phyloP scores from a whole-genome alignment of 2,113 vertebrate genomes.

The Salvator merianae region DNA sequence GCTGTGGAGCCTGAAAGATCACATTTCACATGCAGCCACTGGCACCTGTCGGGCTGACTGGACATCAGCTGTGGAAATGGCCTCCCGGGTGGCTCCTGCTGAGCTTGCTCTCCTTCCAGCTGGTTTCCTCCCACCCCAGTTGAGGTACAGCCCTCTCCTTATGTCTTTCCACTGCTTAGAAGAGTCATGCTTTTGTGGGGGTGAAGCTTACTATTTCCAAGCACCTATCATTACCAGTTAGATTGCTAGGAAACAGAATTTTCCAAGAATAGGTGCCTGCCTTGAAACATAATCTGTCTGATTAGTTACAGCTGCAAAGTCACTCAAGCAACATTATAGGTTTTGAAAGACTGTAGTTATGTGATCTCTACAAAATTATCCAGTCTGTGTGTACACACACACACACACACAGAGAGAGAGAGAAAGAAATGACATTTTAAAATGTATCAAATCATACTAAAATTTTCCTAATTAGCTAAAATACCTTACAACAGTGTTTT shows the following conservation, averaged over 20 bases:
- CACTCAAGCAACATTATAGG: background rate
- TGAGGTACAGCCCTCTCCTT: too few relatives aligned
- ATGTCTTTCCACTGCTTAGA: background rate
- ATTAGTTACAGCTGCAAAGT: background rate
- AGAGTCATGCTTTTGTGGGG: too few relatives aligned
- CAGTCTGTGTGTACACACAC: too few relatives aligned
- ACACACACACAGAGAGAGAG: too few relatives aligned
- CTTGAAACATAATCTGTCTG: background rate
- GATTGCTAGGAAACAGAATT: background rate
- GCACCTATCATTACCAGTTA: background rate
- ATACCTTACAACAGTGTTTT: conserved; percentile 13
- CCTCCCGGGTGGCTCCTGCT: too few relatives aligned
- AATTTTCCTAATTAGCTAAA: background rate
- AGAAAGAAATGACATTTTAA: too few relatives aligned
- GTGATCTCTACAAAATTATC: conserved; percentile 14
- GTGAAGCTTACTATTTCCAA: background rate
- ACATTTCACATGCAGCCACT: too few relatives aligned
- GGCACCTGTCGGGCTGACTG: too few relatives aligned
- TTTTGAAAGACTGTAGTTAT: background rate
- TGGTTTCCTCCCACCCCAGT: too few relatives aligned
- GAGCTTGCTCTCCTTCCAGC: too few relatives aligned
- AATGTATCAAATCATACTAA: background rate
- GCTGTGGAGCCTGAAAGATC: too few relatives aligned
- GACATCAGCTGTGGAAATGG: too few relatives aligned
- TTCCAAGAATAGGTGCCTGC: background rate